Evolutionary conservation across 2,797 vertebrate genomes (phyloP), one percentile per base, ranked within the genome.

Genomic region (Sebastes taczanowskii): DNA sequence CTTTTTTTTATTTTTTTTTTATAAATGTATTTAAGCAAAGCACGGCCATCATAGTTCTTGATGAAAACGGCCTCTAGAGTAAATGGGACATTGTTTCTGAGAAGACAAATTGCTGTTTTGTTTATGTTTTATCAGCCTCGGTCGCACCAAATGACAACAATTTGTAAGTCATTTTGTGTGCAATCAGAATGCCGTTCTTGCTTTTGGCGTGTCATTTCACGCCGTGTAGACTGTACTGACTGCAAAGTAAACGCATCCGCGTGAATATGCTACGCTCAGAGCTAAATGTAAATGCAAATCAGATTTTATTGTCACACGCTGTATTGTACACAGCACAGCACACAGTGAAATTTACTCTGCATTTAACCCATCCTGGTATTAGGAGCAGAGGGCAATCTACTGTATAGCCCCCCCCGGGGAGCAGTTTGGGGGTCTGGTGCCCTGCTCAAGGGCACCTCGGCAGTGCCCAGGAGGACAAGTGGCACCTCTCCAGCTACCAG

Each of bases 371-470:
- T 20, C 0, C 16, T 46, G 2, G 42, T 18, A 46, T 18, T 46
- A 46, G 42, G 42, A 46, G 42, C 42, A 46, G 42, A 1, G 42
- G 42, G 16, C 42, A 49, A 0, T 34, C 18, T 20, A 49, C 46
- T 49, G 9, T 49, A 20, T 20, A 49, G 46, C 3, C 0, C 46
- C 46, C 42, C 14, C 0, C 0, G 7, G 46, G 18, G 18, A 49
- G 18, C 46, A 49, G 46, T 49, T 20, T 49, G 18, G 46, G 46
- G 3, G 46, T 49, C 18, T 0, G 16, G 18, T 49, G 7, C 16
- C 46, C 0, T 49, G 46, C 18, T 49, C 46, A 49, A 20, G 3
- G 46, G 46, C 46, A 49, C 46, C 7, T 20, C 7, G 0, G 0
- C 46, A 49, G 46, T 20, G 46, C 46, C 46, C 18, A 49, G 46